Evolutionary conservation across 2,113 vertebrate species (phyloP).

Genomic region (Crypturellus undulatus): DNA sequence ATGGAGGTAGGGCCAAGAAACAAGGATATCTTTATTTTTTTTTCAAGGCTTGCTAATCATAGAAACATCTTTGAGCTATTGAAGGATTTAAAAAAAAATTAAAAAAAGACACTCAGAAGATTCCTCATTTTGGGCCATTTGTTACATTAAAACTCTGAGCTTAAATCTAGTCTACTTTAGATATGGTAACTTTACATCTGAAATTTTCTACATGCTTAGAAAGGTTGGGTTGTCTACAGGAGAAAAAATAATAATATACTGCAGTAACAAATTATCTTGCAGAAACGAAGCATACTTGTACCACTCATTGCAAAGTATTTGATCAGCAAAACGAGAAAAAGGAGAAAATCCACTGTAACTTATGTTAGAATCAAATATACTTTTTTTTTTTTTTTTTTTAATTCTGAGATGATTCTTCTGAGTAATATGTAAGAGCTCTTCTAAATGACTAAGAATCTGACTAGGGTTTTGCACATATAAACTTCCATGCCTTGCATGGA

Average conservation of each 20-base stretch:
- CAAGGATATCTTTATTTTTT: neutral
- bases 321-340: neutral
- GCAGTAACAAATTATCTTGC: neutral
- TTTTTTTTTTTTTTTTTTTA: neutral
- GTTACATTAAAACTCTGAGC: neutral
- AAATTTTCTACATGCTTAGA: neutral
- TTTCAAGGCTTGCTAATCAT: neutral
- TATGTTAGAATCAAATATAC: neutral
- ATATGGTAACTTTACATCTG: neutral
- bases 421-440: too few relatives aligned
- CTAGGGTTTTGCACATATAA: neutral
- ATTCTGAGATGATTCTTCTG: neutral
- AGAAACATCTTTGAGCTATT: neutral
- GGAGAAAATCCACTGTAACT: neutral
- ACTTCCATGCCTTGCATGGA: neutral
- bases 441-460: neutral
- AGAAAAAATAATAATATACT: neutral
- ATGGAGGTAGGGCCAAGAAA: neutral
- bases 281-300: neutral
- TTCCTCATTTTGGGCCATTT: neutral
- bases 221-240: neutral
- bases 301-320: neutral
- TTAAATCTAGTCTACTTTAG: neutral
- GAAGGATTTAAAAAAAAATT: neutral
- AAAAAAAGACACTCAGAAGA: neutral